These are phyloP conservation scores for Emys orbicularis DNA, from an alignment of 2,797 vertebrate species.

Conservation along the genomic window DNA sequence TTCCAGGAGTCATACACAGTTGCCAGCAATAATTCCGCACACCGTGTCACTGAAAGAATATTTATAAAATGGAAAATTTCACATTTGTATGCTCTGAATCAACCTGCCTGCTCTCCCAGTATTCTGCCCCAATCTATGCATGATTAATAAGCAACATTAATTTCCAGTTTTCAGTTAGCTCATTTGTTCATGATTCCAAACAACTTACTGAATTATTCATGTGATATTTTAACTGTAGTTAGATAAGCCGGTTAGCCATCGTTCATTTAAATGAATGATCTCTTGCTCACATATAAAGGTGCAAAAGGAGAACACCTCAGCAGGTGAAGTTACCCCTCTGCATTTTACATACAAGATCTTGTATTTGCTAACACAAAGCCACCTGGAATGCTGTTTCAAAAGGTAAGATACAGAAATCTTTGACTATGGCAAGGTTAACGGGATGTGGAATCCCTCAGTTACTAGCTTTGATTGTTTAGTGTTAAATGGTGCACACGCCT, in stretches of 20 bases:
- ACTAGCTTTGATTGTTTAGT: background rate
- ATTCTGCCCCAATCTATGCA: constrained; percentile 20
- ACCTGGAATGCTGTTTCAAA: background rate
- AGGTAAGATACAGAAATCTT: background rate
- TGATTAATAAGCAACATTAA: constrained; percentile 76
- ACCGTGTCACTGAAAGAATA: background rate
- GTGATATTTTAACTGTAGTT: constrained; percentile 80
- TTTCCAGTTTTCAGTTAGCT: constrained; percentile 71
- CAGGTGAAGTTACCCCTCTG: background rate
- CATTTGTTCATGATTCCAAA: constrained; percentile 83
- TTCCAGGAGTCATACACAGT: background rate
- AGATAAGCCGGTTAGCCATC: constrained; percentile 78
- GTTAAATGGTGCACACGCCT: background rate
- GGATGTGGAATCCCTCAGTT: background rate
- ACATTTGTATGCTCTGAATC: background rate
- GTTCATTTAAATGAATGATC: constrained; percentile 78
- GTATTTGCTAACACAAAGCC: background rate
- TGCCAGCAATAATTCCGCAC: background rate
- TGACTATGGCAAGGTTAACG: background rate
- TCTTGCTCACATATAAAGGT: constrained; percentile 11
- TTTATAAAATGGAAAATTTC: background rate
- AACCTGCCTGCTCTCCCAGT: background rate
- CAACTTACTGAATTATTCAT: constrained; percentile 82
- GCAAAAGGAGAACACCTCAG: constrained; percentile 28
- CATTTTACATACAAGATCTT: rapidly evolving